These are phyloP conservation scores for Pungitius pungitius DNA, from an alignment of 2,113 vertebrate genomes.

Conservation along the genomic window DNA sequence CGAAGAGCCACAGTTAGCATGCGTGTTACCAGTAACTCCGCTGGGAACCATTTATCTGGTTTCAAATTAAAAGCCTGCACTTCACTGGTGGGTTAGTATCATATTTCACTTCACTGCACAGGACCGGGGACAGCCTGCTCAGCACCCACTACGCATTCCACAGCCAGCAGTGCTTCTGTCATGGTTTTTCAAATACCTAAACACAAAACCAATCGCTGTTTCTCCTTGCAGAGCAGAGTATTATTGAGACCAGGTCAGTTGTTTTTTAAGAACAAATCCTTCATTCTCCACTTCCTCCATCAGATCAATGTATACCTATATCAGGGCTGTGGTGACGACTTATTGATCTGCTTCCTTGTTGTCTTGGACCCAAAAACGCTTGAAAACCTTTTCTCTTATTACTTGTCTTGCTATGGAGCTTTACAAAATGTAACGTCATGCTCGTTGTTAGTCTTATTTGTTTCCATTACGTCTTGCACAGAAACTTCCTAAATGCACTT, in stretches of 20 bases:
- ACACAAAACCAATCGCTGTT: neutral
- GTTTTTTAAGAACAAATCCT: neutral
- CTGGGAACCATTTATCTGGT: conserved; percentile 31
- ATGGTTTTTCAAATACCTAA: conserved; percentile 16
- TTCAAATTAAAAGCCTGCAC: conserved; percentile 50
- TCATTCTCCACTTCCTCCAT: neutral
- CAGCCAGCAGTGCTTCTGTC: conserved; percentile 5
- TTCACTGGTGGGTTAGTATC: conserved; percentile 36
- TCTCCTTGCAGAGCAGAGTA: neutral
- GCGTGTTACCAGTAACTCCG: conserved; percentile 44
- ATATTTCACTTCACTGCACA: conserved; percentile 44
- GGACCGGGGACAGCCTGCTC: conserved; percentile 10
- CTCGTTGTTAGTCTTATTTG: conserved; percentile 4
- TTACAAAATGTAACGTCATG: neutral
- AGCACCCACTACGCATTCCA: conserved; percentile 10
- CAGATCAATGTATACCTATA: neutral
- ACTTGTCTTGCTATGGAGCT: neutral
- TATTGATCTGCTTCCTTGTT: neutral
- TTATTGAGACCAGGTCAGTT: neutral
- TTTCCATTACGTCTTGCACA: neutral
- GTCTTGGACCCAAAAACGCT: neutral
- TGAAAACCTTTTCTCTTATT: neutral
- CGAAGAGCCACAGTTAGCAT: conserved; percentile 30
- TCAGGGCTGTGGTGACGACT: neutral
- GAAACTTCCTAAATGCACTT: conserved; percentile 2